Base-by-base conservation (phyloP, 2,888 invertebrate species). In the Sarcophaga caerulescens region DNA sequence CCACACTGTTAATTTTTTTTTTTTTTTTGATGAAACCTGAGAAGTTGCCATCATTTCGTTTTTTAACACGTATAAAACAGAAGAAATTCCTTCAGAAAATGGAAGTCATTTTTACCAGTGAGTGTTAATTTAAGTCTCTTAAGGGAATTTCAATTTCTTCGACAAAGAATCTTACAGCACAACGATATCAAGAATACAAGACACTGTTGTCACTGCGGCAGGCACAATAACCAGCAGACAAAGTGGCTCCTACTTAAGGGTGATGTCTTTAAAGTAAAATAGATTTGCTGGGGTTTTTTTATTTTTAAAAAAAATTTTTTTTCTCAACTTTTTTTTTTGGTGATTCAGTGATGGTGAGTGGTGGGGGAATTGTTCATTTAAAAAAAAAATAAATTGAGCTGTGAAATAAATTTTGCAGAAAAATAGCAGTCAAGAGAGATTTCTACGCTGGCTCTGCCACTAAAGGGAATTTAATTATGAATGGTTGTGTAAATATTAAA, bases 41-140 rank as follows among this genome's bases (percentile, higher is more conserved):
- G 8, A 8, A 35, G 35, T 35, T 35, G 35, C 35, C 35, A 10
- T 21, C 17, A 17, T 10, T 71, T 59, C 19, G 19, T 59, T 19
- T 59, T 35, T 5, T 35, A 59, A 45, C n/a, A 63, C 12, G 14
- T 23, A 19, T 12, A 69, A 47, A 69, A 69, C 14, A 14, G n/a
- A 19, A 68, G 19, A 45, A n/a, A 44, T 45, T 35, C 35, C 2
- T 35, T 8, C 11, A 2, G 14, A 73, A 19, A 68, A 10, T 10
- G 12, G 19, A 62, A 60, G 66, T 19, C 44, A 69, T 44, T 65
- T 57, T 69, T 19, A 47, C 59, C 70, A 17, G 14, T 52, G 52
- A 4, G 52, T 52, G 47, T 75, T 76, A 66, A 76, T 80, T 71
- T 80, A 84, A 76, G 66, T 76, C 75, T 81, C 80, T 84, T 76